A percentile compares a stretch with the other conserved stretches of the same genome.
Evolutionary conservation across 2,888 invertebrate genomes (phyloP).

Genomic region (Ischnus inquisitorius): DNA sequence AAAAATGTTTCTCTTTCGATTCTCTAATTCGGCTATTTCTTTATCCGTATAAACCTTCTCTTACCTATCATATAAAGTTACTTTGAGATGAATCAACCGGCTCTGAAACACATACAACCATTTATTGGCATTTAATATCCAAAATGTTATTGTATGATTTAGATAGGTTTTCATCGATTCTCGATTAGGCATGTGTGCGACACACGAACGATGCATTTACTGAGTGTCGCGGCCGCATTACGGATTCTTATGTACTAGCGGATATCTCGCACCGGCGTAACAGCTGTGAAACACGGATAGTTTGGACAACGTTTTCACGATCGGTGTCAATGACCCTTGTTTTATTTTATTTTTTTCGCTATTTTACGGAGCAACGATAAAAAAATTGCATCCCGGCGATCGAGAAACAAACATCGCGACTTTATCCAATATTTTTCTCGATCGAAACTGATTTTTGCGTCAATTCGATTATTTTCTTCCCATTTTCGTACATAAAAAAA

Average conservation of each 20-base stretch:
- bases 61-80: constrained; percentile 70
- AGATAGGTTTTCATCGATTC: neutral
- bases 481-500: no score
- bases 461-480: no score
- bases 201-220: no score
- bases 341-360: neutral
- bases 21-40: constrained; percentile 2
- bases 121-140: constrained; percentile 26
- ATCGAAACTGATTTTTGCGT: no score
- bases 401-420: no score
- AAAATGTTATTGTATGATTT: constrained; percentile 27
- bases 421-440: no score
- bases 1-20: neutral
- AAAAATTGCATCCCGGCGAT: neutral
- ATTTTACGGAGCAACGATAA: neutral
- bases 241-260: neutral
- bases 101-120: constrained; percentile 63
- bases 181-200: neutral
- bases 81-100: constrained; percentile 63
- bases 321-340: neutral
- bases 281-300: neutral
- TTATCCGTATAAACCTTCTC: constrained; percentile 28
- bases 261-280: neutral
- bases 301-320: neutral
- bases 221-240: neutral